Percentiles rank a stretch among this genome's conserved stretches.
These are phyloP conservation scores for Sialia sialis DNA, from an alignment of 2,113 vertebrate genomes.

Conservation along the genomic window DNA sequence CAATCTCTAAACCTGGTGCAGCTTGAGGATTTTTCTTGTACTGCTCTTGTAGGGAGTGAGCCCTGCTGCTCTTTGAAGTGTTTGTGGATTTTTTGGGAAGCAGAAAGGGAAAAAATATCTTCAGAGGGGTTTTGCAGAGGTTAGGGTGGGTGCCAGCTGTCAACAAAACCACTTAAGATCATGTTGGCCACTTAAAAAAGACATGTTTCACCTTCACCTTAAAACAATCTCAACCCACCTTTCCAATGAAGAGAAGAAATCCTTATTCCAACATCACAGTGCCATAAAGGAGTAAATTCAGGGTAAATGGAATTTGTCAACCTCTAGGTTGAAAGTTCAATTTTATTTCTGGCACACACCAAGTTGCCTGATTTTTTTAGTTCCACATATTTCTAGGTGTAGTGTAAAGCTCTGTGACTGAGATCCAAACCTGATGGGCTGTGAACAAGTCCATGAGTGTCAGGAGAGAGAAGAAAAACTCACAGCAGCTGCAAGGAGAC, in stretches of 20 bases:
- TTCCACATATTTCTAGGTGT: conserved; percentile 1
- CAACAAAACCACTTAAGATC: not conserved
- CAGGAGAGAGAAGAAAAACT: not conserved
- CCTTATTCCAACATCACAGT: not conserved
- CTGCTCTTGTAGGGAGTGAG: not conserved
- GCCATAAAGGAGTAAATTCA: not conserved
- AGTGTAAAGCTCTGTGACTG: not conserved
- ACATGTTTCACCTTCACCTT: not conserved
- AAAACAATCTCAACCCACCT: not conserved
- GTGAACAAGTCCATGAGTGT: not conserved
- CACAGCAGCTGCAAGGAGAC: not conserved
- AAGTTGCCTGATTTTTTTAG: not conserved
- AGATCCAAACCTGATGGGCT: not conserved
- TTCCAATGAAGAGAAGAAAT: not conserved
- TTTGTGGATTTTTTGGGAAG: not conserved
- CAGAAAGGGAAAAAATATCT: not conserved
- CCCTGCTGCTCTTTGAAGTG: not conserved
- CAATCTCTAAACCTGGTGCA: not conserved
- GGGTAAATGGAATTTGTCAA: not conserved
- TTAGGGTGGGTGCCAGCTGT: not conserved
- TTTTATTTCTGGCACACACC: not conserved
- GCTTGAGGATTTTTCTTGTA: not conserved
- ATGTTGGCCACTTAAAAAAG: not conserved
- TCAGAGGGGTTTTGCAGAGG: not conserved
- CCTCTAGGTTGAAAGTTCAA: not conserved